Base-by-base conservation (phyloP, 2,888 invertebrate species). In the Crematogaster levior region DNA sequence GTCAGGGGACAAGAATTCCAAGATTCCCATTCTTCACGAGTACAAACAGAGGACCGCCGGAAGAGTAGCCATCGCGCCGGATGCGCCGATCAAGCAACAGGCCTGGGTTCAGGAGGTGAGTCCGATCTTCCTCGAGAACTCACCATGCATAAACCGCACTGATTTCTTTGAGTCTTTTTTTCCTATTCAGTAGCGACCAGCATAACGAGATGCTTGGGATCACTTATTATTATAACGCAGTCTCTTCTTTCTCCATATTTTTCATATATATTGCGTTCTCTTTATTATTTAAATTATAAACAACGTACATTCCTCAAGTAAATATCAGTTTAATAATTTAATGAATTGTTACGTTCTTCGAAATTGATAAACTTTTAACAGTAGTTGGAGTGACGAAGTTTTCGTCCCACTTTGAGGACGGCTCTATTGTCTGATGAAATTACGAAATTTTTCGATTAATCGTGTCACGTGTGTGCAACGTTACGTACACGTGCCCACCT, bases 1-100 rank as follows among this genome's bases (percentile, higher is more conserved):
- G 3, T 97, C 96, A 48, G 96, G 96, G 0, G 97, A 97, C 93
- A 97, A 97, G 94, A 97, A 97, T 94, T 97, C 97, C 51, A 97
- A 97, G 94, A 97, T 97, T 79, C 97, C 97, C 2, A 97, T 97
- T 86, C 95, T 97, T 79, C 96, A 97, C 94, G 97, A 97, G 91
- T 97, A 97, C 91, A 96, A 97, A 93, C 96, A 96, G 91, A 94
- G 95, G 87, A 95, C 95, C 53, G 90, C 92, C 85, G 94, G 93
- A 89, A 92, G 92, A 90, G 94, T 95, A 34, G 96, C 97, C 1
- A 96, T 97, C 43, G 97, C 97, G 5, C 97, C 97, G 24, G 97
- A 97, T 94, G 96, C 96, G 7, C 97, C 97, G 0, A 96, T 97
- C 56, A 97, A 97, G 92, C 96, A 97, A 68, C 94, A 97, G 90